A percentile compares a stretch with the other conserved stretches of the same genome.
Evolutionary conservation across 1,140 invertebrate species (phyloP).

Genomic region (Drosophila tristis): DNA sequence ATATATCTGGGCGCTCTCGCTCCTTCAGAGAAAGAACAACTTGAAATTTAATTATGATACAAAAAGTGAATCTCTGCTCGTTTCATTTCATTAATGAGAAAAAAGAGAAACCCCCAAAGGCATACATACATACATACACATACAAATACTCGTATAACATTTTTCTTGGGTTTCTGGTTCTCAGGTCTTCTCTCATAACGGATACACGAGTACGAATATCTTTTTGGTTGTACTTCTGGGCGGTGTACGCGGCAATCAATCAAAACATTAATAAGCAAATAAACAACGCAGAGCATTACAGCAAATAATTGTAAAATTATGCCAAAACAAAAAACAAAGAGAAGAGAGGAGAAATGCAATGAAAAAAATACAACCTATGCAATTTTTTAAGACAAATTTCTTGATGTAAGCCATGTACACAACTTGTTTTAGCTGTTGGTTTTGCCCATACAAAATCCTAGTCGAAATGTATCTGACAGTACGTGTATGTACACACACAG

Average conservation of each 20-base stretch:
- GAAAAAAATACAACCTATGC: conserved; percentile 15
- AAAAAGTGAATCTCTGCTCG: conserved; percentile 38
- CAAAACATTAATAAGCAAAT: conserved; percentile 52
- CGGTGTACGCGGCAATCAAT: conserved; percentile 41
- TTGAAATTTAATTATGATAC: too few species aligned
- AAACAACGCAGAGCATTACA: conserved; percentile 9
- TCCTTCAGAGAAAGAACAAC: too few species aligned
- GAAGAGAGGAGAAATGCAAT: conserved; percentile 38
- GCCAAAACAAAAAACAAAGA: conserved; percentile 7
- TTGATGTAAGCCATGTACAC: conserved; percentile 35
- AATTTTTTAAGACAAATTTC: conserved; percentile 27
- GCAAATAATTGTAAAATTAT: conserved; percentile 50
- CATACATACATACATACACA: background rate
- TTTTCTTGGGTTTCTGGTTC: conserved; percentile 30
- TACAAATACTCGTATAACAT: conserved; percentile 16
- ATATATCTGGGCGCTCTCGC: too few species aligned
- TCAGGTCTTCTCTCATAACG: conserved; percentile 14
- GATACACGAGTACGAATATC: conserved; percentile 2
- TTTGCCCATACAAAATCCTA: conserved; percentile 39
- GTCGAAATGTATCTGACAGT: conserved; percentile 47
- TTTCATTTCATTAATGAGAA: conserved; percentile 34
- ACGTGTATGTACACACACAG: conserved; percentile 27
- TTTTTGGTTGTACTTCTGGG: conserved; percentile 14
- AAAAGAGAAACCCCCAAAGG: conserved; percentile 31
- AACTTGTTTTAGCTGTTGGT: conserved; percentile 24